Conservation (phyloP, 2,113 vertebrate genomes). For the Corvus cornix region DNA sequence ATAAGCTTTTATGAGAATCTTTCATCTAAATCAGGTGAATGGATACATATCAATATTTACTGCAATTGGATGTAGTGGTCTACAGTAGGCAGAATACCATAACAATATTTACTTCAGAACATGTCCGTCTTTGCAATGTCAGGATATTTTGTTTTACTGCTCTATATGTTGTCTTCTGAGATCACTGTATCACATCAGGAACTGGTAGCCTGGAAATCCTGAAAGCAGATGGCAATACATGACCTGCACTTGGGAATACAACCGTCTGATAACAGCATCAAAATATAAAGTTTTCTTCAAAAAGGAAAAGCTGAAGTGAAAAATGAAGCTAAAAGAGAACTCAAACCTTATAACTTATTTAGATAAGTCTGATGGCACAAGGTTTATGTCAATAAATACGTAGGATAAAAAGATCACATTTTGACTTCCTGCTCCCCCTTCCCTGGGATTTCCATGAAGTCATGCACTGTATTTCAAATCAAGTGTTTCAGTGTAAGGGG, state of each 20-base stretch:
- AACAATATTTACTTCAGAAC: constrained; percentile 57
- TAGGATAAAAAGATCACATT: not conserved
- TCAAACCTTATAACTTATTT: not conserved
- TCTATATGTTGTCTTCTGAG: not conserved
- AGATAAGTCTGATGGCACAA: not conserved
- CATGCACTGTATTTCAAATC: not conserved
- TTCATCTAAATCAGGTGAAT: constrained; percentile 21
- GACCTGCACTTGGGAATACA: not conserved
- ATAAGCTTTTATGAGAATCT: constrained; percentile 4
- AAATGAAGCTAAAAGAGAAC: not conserved
- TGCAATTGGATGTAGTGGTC: constrained; percentile 29
- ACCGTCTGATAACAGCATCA: not conserved
- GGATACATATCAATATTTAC: constrained; percentile 50
- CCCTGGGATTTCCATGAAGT: not conserved
- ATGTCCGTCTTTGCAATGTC: constrained; percentile 6
- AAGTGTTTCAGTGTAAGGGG: not conserved
- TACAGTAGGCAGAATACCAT: not conserved
- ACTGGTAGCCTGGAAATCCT: not conserved
- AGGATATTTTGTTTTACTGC: not conserved
- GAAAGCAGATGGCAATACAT: not conserved
- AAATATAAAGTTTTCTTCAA: not conserved
- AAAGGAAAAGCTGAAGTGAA: not conserved
- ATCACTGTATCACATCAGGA: not conserved
- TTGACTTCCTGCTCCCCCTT: not conserved
- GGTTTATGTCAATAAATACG: not conserved